Conservation (phyloP, 2,888 invertebrate genomes). For the Apeira syringaria region DNA sequence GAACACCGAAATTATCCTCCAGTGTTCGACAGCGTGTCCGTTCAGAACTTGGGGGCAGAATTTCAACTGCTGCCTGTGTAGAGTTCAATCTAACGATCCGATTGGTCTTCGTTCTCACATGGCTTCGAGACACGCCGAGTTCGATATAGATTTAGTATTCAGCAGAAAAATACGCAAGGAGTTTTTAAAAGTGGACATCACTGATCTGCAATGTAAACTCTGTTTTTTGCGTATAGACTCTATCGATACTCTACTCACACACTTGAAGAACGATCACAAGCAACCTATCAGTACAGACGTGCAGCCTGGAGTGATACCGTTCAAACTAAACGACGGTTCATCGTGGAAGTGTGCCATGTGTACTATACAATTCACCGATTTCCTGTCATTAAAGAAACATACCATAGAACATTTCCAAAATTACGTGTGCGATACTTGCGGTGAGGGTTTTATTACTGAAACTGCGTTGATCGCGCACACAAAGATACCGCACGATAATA, state of each 20-base stretch:
- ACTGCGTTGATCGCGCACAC: conserved; percentile 66
- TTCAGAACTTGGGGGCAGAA: conserved; percentile 77
- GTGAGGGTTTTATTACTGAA: conserved; percentile 74
- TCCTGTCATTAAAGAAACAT: conserved; percentile 67
- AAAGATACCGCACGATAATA: conserved; percentile 70
- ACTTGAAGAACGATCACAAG: conserved; percentile 72
- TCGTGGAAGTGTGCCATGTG: conserved; percentile 74
- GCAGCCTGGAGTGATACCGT: conserved; percentile 72
- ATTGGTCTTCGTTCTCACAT: conserved; percentile 70
- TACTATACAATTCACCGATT: conserved; percentile 66
- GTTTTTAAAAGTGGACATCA: conserved; percentile 72
- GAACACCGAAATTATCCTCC: conserved; percentile 72
- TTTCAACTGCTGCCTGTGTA: conserved; percentile 71
- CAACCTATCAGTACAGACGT: conserved; percentile 71
- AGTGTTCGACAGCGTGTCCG: conserved; percentile 73
- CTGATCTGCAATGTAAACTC: conserved; percentile 71
- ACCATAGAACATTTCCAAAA: conserved; percentile 73
- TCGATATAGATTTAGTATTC: conserved; percentile 67
- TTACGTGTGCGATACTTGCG: conserved; percentile 75
- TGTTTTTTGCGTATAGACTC: conserved; percentile 67
- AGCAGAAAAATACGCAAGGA: conserved; percentile 71
- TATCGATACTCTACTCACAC: conserved; percentile 62
- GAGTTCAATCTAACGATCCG: conserved; percentile 73
- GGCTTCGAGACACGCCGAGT: conserved; percentile 68
- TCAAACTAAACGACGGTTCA: conserved; percentile 68